Conservation (phyloP, 1,140 invertebrate species). For the Leptopilina clavipes region DNA sequence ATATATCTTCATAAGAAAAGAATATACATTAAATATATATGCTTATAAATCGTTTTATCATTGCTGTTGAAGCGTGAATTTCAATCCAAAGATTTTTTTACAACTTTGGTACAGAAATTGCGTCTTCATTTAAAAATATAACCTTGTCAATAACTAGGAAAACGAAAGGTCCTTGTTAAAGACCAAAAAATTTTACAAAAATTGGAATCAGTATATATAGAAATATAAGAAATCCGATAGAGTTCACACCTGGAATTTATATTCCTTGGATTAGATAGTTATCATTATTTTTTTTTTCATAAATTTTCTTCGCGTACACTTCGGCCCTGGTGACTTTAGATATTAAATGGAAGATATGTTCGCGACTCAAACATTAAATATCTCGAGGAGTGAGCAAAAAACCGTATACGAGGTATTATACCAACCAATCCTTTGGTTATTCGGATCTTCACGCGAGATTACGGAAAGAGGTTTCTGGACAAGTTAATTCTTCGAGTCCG, state of each 20-base stretch:
- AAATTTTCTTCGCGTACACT: neutral
- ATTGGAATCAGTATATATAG: neutral
- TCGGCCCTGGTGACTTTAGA: conserved; percentile 43
- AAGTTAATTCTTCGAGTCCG: conserved; percentile 60
- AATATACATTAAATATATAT: neutral
- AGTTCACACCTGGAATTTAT: conserved; percentile 3
- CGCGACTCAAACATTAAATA: conserved; percentile 56
- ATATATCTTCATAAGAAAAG: neutral
- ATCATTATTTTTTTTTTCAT: neutral
- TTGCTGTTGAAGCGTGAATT: too few species aligned
- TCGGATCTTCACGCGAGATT: conserved; percentile 54
- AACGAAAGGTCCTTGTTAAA: too few species aligned
- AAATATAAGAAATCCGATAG: neutral
- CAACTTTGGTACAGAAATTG: too few species aligned
- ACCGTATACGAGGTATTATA: conserved; percentile 40
- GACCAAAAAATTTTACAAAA: too few species aligned
- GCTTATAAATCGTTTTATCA: neutral
- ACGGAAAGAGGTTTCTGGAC: conserved; percentile 48
- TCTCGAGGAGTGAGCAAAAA: conserved; percentile 50
- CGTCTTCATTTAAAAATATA: too few species aligned
- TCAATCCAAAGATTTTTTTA: too few species aligned
- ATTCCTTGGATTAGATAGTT: neutral
- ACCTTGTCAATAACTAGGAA: too few species aligned
- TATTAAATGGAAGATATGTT: conserved; percentile 58
- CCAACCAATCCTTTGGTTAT: conserved; percentile 49